phyloP scores from a whole-genome alignment of 1,140 invertebrate genomes.

The Gryon sp. region DNA sequence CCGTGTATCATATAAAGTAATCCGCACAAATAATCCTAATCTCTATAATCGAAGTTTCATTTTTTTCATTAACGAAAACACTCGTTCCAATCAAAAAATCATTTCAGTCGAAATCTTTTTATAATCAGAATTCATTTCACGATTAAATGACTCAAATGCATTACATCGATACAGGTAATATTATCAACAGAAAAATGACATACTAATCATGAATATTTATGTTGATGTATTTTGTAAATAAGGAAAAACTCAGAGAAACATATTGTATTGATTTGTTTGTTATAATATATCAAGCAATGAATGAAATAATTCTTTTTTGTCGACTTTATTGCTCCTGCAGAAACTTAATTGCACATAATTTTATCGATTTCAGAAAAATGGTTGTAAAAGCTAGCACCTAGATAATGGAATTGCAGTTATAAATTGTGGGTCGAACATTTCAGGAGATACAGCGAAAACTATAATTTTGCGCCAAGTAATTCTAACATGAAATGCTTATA shows the following conservation, averaged over 20 bases:
- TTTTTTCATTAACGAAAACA: constrained; percentile 24
- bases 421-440: constrained; percentile 39
- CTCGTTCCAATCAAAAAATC: constrained; percentile 4
- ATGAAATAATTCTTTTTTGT: constrained; percentile 4
- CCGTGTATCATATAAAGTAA: constrained; percentile 45
- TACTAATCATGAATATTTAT: too few relatives aligned
- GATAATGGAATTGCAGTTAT: constrained; percentile 50
- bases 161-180: too few relatives aligned
- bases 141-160: not conserved
- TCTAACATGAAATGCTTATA: constrained; percentile 17
- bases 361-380: constrained; percentile 48
- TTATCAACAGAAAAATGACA: too few relatives aligned
- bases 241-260: not conserved
- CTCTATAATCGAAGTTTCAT: constrained; percentile 36
- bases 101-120: constrained; percentile 2
- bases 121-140: not conserved
- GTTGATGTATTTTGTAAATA: too few relatives aligned
- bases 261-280: too few relatives aligned
- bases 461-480: constrained; percentile 38
- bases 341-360: constrained; percentile 50
- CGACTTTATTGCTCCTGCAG: constrained; percentile 10
- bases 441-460: constrained; percentile 43
- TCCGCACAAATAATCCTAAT: constrained; percentile 53
- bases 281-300: too few relatives aligned
- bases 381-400: constrained; percentile 33